Base-by-base conservation (phyloP, 1,140 invertebrate genomes). In the Cydia pomonella region DNA sequence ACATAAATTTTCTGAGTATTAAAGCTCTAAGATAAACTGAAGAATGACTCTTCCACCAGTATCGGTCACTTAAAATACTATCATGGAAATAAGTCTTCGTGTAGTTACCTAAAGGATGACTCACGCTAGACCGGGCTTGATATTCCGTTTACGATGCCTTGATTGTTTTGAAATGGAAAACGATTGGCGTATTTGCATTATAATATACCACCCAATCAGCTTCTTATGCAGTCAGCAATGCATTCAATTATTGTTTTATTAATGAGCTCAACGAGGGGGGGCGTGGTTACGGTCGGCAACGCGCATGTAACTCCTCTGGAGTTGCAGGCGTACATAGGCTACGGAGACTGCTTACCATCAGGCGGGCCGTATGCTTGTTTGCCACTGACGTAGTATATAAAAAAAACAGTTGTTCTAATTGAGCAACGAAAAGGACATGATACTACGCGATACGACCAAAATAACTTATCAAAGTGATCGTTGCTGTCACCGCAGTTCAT, bases 201-300 rank as follows among this genome's bases (percentile, higher is more conserved):
- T 59, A 59, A 59, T 59, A 59, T 59, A 59, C 53, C 53, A 59
- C 53, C 53, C 9, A 59, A 23, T 59, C 53, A 59, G 53, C 53
- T 59, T 59, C 16, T 59, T 23, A 59, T 59, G 53, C 21, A 59
- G 18, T 23, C n/a, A 23, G 18, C 21, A 23, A 59, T 59, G 53
- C 21, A 59, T 21, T 59, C 9, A 10, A 59, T 59, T 59, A 7
- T 59, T 12, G 7, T 23, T 59, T 53, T 53, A 18, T 53, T n/a
- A n/a, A n/a, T n/a, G n/a, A n/a, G n/a, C n/a, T n/a, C n/a, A n/a
- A n/a, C n/a, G n/a, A n/a, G n/a, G n/a, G n/a, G n/a, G n/a, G n/a
- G n/a, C n/a, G n/a, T n/a, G n/a, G n/a, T n/a, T n/a, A n/a, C n/a
- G n/a, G n/a, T n/a, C n/a, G n/a, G n/a, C n/a, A n/a, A n/a, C n/a